These are phyloP conservation scores for Drosophila mettleri DNA, from an alignment of 2,888 invertebrate genomes.

Conservation along the genomic window DNA sequence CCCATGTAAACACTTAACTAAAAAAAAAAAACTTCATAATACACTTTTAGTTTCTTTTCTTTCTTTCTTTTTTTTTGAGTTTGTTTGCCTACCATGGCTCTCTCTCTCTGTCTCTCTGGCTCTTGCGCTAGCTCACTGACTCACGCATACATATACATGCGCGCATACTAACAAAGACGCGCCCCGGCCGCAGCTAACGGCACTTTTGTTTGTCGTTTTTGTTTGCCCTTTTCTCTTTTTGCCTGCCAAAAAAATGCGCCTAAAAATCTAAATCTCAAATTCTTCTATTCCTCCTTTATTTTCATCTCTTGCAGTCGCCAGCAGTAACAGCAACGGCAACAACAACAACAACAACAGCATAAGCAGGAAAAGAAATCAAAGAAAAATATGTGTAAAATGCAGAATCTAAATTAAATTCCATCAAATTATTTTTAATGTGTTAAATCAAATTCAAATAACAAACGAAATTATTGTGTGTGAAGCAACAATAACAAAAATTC, in stretches of 20 bases:
- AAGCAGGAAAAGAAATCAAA: slow-evolving; percentile 7
- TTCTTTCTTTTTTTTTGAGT: slow-evolving; percentile 9
- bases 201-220: slow-evolving; percentile 43
- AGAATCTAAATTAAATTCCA: slow-evolving; percentile 33
- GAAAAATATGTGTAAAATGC: slow-evolving; percentile 39
- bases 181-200: slow-evolving; percentile 75
- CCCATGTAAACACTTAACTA: slow-evolving; percentile 45
- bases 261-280: slow-evolving; percentile 44
- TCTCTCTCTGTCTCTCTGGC: slow-evolving; percentile 14
- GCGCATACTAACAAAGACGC: slow-evolving; percentile 68
- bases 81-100: slow-evolving; percentile 14
- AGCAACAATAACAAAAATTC: slow-evolving; percentile 7
- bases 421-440: slow-evolving; percentile 46
- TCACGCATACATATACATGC: slow-evolving; percentile 61
- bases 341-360: slow-evolving; percentile 22
- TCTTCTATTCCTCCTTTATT: slow-evolving; percentile 9
- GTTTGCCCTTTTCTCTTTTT: slow-evolving; percentile 28
- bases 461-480: slow-evolving; percentile 8
- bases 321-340: slow-evolving; percentile 21
- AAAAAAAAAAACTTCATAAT: slow-evolving; percentile 20
- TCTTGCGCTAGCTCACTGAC: slow-evolving; percentile 31
- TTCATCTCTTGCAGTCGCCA: slow-evolving; percentile 30
- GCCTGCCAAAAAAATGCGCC: slow-evolving; percentile 57
- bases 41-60: slow-evolving; percentile 34
- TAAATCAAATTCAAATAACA: slow-evolving; percentile 29